These are phyloP conservation scores for Sialia sialis DNA, from an alignment of 2,113 vertebrate species.

Conservation along the genomic window DNA sequence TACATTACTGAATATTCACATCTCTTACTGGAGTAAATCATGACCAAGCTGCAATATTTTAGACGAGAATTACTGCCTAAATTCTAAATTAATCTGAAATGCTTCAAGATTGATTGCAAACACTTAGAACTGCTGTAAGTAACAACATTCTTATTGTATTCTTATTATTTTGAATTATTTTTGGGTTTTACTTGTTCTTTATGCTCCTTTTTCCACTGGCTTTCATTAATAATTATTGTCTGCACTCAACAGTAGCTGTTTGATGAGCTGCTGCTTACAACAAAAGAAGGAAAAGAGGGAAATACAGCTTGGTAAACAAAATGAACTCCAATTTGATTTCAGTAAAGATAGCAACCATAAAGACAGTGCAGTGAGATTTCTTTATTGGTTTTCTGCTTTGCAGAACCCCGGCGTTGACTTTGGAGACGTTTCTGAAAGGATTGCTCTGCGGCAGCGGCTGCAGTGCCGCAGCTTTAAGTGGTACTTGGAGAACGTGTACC, in stretches of 20 bases:
- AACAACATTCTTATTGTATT: not conserved
- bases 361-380: not conserved
- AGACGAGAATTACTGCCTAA: not conserved
- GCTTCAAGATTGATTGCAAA: conserved; percentile 31
- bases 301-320: not conserved
- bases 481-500: conserved; percentile 97
- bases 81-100: not conserved
- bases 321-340: not conserved
- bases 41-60: not conserved
- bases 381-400: not conserved
- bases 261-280: not conserved
- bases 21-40: not conserved
- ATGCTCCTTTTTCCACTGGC: not conserved
- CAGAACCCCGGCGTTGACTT: conserved; percentile 97
- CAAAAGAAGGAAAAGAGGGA: not conserved
- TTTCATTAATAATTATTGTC: conserved; percentile 51
- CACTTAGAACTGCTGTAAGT: not conserved
- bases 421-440: conserved; percentile 91
- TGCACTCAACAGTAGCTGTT: not conserved
- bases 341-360: not conserved
- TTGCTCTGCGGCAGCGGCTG: conserved; percentile 87
- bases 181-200: not conserved
- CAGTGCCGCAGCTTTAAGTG: conserved; percentile 94
- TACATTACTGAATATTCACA: not conserved
- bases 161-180: not conserved